phyloP scores from a whole-genome alignment of 2,113 vertebrate species.

The Oenanthe oenanthe region DNA sequence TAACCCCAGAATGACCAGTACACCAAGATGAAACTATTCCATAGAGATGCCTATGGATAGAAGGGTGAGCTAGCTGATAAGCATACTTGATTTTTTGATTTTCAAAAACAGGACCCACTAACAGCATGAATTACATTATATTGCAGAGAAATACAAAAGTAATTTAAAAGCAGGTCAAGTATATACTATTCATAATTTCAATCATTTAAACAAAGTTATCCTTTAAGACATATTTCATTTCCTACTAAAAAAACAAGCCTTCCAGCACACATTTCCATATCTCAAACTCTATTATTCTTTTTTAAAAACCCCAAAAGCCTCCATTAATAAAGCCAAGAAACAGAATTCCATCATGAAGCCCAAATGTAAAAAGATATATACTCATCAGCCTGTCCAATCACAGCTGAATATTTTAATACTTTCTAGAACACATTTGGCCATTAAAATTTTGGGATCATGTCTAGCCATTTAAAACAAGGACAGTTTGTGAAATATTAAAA shows the following conservation, averaged over 20 bases:
- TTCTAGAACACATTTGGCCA: background rate
- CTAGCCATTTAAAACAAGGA: background rate
- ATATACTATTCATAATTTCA: slow-evolving; percentile 44
- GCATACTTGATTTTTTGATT: background rate
- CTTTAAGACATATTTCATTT: background rate
- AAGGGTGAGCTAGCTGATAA: background rate
- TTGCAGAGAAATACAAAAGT: background rate
- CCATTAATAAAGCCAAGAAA: slow-evolving; percentile 31
- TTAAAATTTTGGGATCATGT: background rate
- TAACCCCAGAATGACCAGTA: background rate
- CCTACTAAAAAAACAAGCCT: background rate
- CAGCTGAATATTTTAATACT: background rate
- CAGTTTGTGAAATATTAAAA: background rate
- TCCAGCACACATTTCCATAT: background rate
- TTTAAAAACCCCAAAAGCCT: background rate
- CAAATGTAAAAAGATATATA: background rate
- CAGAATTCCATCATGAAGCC: background rate
- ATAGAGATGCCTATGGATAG: background rate
- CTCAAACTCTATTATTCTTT: slow-evolving; percentile 34
- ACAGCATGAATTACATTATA: background rate
- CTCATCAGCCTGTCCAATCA: background rate
- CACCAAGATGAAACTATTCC: background rate
- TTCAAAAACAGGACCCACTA: background rate
- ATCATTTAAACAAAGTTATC: slow-evolving; percentile 21
- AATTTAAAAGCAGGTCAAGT: background rate